phyloP scores from a whole-genome alignment of 1,140 invertebrate species.

The Drosophila prosaltans region DNA sequence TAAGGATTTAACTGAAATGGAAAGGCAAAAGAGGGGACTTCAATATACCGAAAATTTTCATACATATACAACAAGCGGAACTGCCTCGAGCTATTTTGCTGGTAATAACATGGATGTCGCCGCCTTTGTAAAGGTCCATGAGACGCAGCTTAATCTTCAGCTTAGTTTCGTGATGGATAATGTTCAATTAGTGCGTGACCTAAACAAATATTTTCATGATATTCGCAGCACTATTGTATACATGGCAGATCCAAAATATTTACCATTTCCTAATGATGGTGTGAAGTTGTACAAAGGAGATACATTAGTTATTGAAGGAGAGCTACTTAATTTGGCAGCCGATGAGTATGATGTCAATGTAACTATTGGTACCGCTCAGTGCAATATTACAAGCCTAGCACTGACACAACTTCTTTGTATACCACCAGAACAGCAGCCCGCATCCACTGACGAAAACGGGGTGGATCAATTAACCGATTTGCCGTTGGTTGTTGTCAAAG shows the following conservation, averaged over 20 bases:
- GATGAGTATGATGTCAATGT: constrained; percentile 97
- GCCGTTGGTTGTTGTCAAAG: constrained; percentile 94
- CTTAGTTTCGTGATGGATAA: constrained; percentile 98
- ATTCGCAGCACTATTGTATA: constrained; percentile 92
- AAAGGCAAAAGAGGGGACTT: constrained; percentile 21
- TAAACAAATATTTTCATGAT: constrained; percentile 93
- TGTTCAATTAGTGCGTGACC: constrained; percentile 93
- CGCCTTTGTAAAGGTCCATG: constrained; percentile 76
- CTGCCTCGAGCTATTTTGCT: constrained; percentile 40
- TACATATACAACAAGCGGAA: constrained; percentile 47
- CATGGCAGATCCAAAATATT: constrained; percentile 96
- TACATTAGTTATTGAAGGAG: constrained; percentile 96
- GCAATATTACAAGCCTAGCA: constrained; percentile 96
- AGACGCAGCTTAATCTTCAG: constrained; percentile 87
- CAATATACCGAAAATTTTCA: constrained; percentile 45
- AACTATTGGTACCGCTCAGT: constrained; percentile 93
- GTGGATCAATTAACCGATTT: constrained; percentile 89
- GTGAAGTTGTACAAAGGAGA: constrained; percentile 97
- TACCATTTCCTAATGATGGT: constrained; percentile 91
- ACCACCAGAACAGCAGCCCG: constrained; percentile 93
- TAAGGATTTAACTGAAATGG: constrained; percentile 23
- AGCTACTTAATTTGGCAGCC: constrained; percentile 94
- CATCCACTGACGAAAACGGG: constrained; percentile 93
- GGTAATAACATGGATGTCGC: constrained; percentile 56
- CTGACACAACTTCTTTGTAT: constrained; percentile 94